phyloP scores from a whole-genome alignment of 2,113 vertebrate genomes.

The Siphamia tubifer region DNA sequence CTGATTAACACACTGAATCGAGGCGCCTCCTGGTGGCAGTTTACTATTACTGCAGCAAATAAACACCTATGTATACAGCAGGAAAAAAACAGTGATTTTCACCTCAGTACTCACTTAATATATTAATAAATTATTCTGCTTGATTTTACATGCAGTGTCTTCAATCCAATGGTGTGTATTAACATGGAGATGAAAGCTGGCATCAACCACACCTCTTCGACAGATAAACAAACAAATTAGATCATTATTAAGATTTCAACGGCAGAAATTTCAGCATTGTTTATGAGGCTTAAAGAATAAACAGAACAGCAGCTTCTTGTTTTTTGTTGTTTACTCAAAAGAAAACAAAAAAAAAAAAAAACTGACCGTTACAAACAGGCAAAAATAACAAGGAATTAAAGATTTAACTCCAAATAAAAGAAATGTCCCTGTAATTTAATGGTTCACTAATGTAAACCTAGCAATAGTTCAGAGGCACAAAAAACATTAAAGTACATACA shows the following conservation, averaged over 20 bases:
- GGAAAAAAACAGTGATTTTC: background rate
- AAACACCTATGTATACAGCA: background rate
- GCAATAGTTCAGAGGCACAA: conserved; percentile 10
- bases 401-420: conserved; percentile 11
- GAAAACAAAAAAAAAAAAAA: conserved; percentile 43
- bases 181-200: background rate
- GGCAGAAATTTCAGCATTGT: background rate
- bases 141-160: background rate
- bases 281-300: conserved; percentile 13
- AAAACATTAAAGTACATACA: conserved; percentile 19
- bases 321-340: conserved; percentile 44
- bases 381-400: conserved; percentile 9
- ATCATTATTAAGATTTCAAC: conserved; percentile 7
- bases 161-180: background rate
- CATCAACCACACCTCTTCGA: no score
- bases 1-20: background rate
- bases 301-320: background rate
- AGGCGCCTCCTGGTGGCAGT: conserved; percentile 58
- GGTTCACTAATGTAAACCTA: conserved; percentile 13
- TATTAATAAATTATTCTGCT: background rate
- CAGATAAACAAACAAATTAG: conserved; percentile 6
- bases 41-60: background rate
- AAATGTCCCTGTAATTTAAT: conserved; percentile 32
- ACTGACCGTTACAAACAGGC: conserved; percentile 29
- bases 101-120: background rate